A percentile compares a stretch with the other conserved stretches of the same genome.
phyloP scores from a whole-genome alignment of 2,113 vertebrate genomes.

The Vanacampus margaritifer region DNA sequence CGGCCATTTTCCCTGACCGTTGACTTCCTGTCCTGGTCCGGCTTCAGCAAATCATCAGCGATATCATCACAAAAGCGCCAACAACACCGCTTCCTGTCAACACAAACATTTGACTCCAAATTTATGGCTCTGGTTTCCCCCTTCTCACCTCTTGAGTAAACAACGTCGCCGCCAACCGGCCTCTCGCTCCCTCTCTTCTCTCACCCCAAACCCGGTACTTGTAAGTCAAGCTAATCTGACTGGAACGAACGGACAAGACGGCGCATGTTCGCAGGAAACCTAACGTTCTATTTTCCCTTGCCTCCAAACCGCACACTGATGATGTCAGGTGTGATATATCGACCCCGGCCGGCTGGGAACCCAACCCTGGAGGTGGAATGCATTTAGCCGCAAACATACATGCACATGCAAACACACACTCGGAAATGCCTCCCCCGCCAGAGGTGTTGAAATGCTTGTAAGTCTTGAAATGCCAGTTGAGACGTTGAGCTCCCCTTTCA shows the following conservation, averaged over 20 bases:
- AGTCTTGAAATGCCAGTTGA: slow-evolving; percentile 69
- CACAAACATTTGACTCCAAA: slow-evolving; percentile 53
- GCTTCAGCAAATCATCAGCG: slow-evolving; percentile 45
- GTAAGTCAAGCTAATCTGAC: slow-evolving; percentile 65
- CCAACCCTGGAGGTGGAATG: slow-evolving; percentile 59
- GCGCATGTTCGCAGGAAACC: slow-evolving; percentile 65
- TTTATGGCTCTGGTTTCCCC: slow-evolving; percentile 54
- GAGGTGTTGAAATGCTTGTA: slow-evolving; percentile 73
- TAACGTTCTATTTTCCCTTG: slow-evolving; percentile 53
- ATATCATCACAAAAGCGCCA: slow-evolving; percentile 45
- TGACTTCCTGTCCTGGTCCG: slow-evolving; percentile 59
- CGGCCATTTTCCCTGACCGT: slow-evolving; percentile 43
- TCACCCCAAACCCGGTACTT: slow-evolving; percentile 36
- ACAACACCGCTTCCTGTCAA: slow-evolving; percentile 62
- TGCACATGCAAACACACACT: slow-evolving; percentile 35
- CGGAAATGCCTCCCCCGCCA: slow-evolving; percentile 55
- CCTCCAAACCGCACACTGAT: slow-evolving; percentile 53
- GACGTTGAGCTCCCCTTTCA: slow-evolving; percentile 56
- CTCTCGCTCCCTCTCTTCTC: slow-evolving; percentile 24
- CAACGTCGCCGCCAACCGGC: slow-evolving; percentile 5
- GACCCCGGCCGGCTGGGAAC: slow-evolving; percentile 57
- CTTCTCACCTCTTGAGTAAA: slow-evolving; percentile 26
- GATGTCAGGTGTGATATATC: slow-evolving; percentile 69
- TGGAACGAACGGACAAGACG: slow-evolving; percentile 52
- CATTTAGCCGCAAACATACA: slow-evolving; percentile 45